Evolutionary conservation across 2,113 vertebrate species (phyloP), one percentile per base, ranked within the genome.

Genomic region (Pseudorhombus dupliciocellatus): DNA sequence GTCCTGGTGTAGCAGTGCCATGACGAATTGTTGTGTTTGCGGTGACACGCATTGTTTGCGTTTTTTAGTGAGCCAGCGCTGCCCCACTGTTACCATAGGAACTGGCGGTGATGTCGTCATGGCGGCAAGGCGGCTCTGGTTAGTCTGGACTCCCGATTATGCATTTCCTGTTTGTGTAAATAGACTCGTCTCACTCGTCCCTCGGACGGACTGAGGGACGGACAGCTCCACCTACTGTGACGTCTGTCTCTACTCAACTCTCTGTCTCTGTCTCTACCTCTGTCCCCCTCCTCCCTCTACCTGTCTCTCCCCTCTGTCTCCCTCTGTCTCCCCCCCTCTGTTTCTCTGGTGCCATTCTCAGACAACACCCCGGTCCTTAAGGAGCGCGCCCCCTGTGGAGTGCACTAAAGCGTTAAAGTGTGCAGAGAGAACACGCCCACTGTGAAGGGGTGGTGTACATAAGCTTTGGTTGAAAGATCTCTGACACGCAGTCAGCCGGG

Each of bases 331-430:
- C 65, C 53, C 61, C 68, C 79, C 67, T 77, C 46, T 48, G 40
- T 80, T 50, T 81, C 79, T 88, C 88, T 83, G 86, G 89, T 89
- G 89, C 89, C 89, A 88, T 88, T 88, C 84, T 87, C 85, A 84
- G 84, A 89, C 85, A 82, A 86, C 85, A 87, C 87, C 86, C 90
- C 72, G 26, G 87, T 84, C 89, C 88, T 91, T 89, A 88, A 88
- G 77, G 70, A 77, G 83, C 75, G 51, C 11, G 56, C 56, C 54
- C 73, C 80, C 73, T 16, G 42, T 60, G 22, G 1, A 0, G 67
- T 65, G 70, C 73, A 56, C 24, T 24, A 55, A n/a, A n/a, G n/a
- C 11, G 25, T 48, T 2, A 28, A 10, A 9, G 25, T 55, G 53
- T 1, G 24, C 37, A n/a, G 46, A 21, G 18, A 15, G 8, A 50